Base-by-base conservation (phyloP, 2,797 vertebrate species). In the Molothrus aeneus region DNA sequence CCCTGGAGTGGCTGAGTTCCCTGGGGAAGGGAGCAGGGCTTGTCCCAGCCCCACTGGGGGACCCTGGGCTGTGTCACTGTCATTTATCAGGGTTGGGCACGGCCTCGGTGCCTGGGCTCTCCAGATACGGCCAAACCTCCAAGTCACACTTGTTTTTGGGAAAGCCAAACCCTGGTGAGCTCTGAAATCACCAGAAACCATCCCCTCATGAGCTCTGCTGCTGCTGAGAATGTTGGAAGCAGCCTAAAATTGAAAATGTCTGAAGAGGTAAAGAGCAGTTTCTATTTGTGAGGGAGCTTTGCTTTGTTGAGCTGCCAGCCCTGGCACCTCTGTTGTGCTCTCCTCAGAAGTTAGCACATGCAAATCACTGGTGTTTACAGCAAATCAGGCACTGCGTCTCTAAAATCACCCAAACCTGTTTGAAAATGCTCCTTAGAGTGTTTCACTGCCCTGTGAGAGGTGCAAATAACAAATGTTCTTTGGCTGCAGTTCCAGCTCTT, bases 121-220 rank as follows among this genome's bases (percentile, higher is more conserved):
- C 48, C 17, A 72, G 78, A 24, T 61, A 9, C 0, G 29, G 66
- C 20, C 4, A 7, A 14, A 25, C 13, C 82, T 60, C 64, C 4
- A 8, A 29, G 47, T 15, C 79, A 50, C 26, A 0, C 50, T 56
- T 21, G 34, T 17, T 80, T 56, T 60, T 43, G 40, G 53, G 54
- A 47, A 53, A 82, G 31, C 40, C 65, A 4, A 63, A 17, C 21
- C 2, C 25, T 14, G 12, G 5, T 0, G 32, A 82, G 69, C 17
- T 13, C 68, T 90, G 69, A 48, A 45, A 73, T 70, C 2, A 2
- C 40, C 69, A 25, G 8, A 10, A 18, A 4, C 31, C 17, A 4
- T n/a, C 34, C 0, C 19, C 13, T 15, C 26, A 0, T 25, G 2
- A 10, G 20, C 5, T 36, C 40, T 59, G 43, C 14, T 51, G 0